phyloP scores from a whole-genome alignment of 1,140 invertebrate genomes.

The Trachymyrmex cornetzi region DNA sequence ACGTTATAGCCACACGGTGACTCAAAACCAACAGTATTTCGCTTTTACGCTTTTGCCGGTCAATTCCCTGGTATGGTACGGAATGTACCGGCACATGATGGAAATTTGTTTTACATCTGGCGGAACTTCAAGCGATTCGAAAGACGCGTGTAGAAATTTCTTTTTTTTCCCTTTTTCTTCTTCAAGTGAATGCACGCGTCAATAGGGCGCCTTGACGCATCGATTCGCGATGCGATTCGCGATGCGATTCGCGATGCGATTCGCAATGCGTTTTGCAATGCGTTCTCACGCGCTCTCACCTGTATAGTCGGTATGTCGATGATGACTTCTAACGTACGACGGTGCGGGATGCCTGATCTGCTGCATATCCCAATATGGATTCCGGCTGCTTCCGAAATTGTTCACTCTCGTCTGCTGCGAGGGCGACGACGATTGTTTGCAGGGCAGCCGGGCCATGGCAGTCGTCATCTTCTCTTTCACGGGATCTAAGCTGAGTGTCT shows the following conservation, averaged over 20 bases:
- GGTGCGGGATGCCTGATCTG: constrained; percentile 81
- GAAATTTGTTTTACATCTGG: constrained; percentile 28
- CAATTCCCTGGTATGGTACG: neutral
- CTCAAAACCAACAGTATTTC: constrained; percentile 4
- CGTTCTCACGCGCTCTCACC: constrained; percentile 73
- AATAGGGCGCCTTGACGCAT: constrained; percentile 35
- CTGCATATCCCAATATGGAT: constrained; percentile 84
- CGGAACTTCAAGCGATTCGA: constrained; percentile 3
- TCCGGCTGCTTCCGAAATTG: constrained; percentile 78
- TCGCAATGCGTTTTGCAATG: constrained; percentile 31
- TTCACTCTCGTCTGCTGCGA: constrained; percentile 82
- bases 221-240: constrained; percentile 52
- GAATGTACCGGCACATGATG: neutral
- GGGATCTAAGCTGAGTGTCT: constrained; percentile 70
- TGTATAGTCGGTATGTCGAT: constrained; percentile 82
- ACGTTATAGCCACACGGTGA: neutral
- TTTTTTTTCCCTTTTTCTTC: neutral
- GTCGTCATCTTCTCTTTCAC: constrained; percentile 83
- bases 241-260: constrained; percentile 40
- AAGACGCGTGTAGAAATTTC: neutral
- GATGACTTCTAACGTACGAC: constrained; percentile 81
- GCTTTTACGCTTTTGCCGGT: neutral
- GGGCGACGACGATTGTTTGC: constrained; percentile 83
- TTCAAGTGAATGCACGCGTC: neutral
- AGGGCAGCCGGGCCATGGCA: constrained; percentile 86